Base-by-base conservation (phyloP, 1,140 invertebrate genomes). In the Aradophagus sp. region DNA sequence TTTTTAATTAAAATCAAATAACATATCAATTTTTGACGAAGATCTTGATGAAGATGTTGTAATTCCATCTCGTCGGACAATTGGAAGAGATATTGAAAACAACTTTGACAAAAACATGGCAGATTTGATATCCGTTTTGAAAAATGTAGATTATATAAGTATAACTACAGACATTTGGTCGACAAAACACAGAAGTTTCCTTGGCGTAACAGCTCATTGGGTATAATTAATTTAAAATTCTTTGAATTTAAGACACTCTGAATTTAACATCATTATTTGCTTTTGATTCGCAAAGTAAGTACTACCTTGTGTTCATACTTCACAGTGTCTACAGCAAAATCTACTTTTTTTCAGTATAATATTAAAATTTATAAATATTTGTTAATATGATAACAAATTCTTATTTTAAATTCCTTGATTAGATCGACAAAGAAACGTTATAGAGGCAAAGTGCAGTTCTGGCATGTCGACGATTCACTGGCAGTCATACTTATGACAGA, bases 161-260 rank as follows among this genome's bases (percentile, higher is more conserved):
- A 61, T 31, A 27, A 61, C 45, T 5, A 29, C 47, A 2, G 58
- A 62, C 23, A 14, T 62, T 38, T 62, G 58, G 36, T 62, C 58
- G 5, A 36, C 45, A 1, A 34, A 36, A 29, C 26, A 34, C 5
- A 16, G 36, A 62, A 62, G 27, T 36, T 62, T 52, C 35, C 8
- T 52, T 0, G 58, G 58, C 27, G 20, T 12, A 1, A 42, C 36
- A 16, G 56, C 27, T 8, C 42, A 61, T 23, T 48, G 56, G 42
- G 52, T 56, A 44, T 32, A 42, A 10, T 31, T 31, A 11, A n/a
- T n/a, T n/a, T n/a, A n/a, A n/a, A n/a, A n/a, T n/a, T n/a, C n/a
- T n/a, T n/a, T n/a, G n/a, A n/a, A n/a, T n/a, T n/a, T n/a, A n/a
- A n/a, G n/a, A n/a, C n/a, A n/a, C n/a, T n/a, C n/a, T n/a, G n/a